phyloP scores from a whole-genome alignment of 2,113 vertebrate genomes.

The Pipra filicauda region DNA sequence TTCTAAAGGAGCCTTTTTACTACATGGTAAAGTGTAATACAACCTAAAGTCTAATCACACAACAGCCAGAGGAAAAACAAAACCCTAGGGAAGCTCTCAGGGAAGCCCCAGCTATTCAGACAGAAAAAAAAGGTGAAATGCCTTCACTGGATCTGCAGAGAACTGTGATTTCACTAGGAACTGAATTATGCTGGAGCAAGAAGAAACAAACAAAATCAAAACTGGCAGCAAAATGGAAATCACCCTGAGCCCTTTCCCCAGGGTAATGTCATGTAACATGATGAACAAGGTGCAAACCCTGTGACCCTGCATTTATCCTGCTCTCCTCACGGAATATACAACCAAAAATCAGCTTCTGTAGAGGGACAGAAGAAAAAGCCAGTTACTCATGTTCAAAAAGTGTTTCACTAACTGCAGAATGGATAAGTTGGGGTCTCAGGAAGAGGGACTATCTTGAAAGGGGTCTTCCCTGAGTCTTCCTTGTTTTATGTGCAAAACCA shows the following conservation, averaged over 20 bases:
- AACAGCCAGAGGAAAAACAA: neutral
- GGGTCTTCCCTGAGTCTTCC: neutral
- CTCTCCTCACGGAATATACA: neutral
- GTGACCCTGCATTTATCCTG: neutral
- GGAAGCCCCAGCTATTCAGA: neutral
- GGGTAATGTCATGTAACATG: neutral
- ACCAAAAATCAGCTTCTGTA: neutral
- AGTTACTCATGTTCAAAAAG: neutral
- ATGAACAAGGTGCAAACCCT: neutral
- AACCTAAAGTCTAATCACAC: neutral
- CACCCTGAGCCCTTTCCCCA: neutral
- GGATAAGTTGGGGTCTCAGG: neutral
- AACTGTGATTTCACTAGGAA: neutral
- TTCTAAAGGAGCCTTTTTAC: neutral
- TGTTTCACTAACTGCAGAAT: neutral
- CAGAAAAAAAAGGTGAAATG: neutral
- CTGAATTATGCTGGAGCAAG: neutral
- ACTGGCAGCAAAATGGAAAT: neutral
- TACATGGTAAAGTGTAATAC: neutral
- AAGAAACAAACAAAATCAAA: neutral
- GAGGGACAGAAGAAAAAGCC: neutral
- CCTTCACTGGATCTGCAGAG: neutral
- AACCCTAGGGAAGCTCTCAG: neutral
- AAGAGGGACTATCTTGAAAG: neutral
- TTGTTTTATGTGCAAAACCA: neutral